Evolutionary conservation across 2,888 invertebrate genomes (phyloP).

Genomic region (Octodonta nipae): DNA sequence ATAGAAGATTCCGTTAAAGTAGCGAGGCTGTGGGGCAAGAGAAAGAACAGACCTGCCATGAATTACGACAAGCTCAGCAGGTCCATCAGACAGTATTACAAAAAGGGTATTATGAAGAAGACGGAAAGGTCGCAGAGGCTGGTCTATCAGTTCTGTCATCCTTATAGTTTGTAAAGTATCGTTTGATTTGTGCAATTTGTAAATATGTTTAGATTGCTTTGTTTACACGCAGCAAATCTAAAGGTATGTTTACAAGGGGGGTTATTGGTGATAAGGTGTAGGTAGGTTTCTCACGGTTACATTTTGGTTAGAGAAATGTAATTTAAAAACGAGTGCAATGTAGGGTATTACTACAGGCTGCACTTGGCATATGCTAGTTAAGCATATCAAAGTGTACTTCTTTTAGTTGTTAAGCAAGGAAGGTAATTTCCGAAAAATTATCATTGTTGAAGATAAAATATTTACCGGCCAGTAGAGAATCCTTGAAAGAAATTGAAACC

Average conservation of each 20-base stretch:
- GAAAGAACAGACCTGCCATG: slow-evolving; percentile 98
- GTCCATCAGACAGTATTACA: slow-evolving; percentile 96
- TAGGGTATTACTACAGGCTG: slow-evolving; percentile 4
- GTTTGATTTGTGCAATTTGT: slow-evolving; percentile 7
- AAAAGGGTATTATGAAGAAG: slow-evolving; percentile 99
- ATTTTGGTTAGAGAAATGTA: neutral
- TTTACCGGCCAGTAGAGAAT: slow-evolving; percentile 33
- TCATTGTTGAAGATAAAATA: slow-evolving; percentile 30
- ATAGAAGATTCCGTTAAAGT: slow-evolving; percentile 97
- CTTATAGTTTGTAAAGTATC: slow-evolving; percentile 63
- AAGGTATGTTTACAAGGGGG: slow-evolving; percentile 4
- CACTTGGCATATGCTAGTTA: slow-evolving; percentile 15
- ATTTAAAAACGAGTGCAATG: neutral
- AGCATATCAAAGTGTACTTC: slow-evolving; percentile 12
- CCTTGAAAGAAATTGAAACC: no score
- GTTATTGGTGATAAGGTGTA: slow-evolving; percentile 10
- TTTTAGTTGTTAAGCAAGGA: slow-evolving; percentile 25
- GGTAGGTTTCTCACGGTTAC: slow-evolving; percentile 3
- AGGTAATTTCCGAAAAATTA: slow-evolving; percentile 41
- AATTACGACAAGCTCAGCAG: slow-evolving; percentile 98
- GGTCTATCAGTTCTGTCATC: slow-evolving; percentile 97
- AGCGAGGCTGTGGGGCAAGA: slow-evolving; percentile 93
- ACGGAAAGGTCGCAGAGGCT: slow-evolving; percentile 94
- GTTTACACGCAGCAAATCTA: slow-evolving; percentile 2
- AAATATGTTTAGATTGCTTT: slow-evolving; percentile 14